Conservation (phyloP, 1,140 invertebrate species). For the Pachyrhynchus sulphureomaculatus region DNA sequence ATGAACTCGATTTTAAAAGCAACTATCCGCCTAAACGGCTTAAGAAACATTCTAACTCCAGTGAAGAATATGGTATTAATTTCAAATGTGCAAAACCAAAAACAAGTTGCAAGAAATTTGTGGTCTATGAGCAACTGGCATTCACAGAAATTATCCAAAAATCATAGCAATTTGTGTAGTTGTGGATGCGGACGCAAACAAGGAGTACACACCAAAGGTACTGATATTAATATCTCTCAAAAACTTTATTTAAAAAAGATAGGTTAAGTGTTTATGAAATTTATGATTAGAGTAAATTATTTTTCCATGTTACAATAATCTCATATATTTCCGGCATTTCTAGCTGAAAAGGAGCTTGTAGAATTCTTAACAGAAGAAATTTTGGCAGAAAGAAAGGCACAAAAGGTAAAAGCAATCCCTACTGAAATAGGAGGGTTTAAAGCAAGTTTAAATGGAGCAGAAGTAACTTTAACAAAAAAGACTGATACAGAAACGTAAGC, state of each 20-base stretch:
- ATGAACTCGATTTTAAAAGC: conserved; percentile 71
- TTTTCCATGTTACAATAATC: too few relatives aligned
- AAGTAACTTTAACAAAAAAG: conserved; percentile 75
- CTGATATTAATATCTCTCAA: not conserved
- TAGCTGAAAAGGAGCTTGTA: conserved; percentile 82
- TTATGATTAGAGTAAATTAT: not conserved
- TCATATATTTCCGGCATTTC: conserved; percentile 31
- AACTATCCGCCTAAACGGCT: conserved; percentile 55
- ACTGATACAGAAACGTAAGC: conserved; percentile 73
- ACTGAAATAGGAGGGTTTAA: conserved; percentile 77
- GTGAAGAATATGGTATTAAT: conserved; percentile 49
- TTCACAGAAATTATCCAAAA: conserved; percentile 44
- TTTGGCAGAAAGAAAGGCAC: conserved; percentile 78
- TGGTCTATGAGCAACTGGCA: conserved; percentile 64
- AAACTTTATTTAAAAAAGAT: not conserved
- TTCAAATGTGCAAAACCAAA: conserved; percentile 56
- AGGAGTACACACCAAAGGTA: conserved; percentile 71
- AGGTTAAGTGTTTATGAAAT: not conserved
- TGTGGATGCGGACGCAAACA: conserved; percentile 61
- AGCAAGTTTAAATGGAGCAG: conserved; percentile 72
- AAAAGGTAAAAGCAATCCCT: conserved; percentile 72
- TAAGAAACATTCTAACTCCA: conserved; percentile 54
- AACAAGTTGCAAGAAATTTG: conserved; percentile 64
- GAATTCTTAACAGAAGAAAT: conserved; percentile 89
- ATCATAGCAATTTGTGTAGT: conserved; percentile 56